Conservation (phyloP, 2,888 invertebrate genomes). For the Scelioninae gen. 1 region DNA sequence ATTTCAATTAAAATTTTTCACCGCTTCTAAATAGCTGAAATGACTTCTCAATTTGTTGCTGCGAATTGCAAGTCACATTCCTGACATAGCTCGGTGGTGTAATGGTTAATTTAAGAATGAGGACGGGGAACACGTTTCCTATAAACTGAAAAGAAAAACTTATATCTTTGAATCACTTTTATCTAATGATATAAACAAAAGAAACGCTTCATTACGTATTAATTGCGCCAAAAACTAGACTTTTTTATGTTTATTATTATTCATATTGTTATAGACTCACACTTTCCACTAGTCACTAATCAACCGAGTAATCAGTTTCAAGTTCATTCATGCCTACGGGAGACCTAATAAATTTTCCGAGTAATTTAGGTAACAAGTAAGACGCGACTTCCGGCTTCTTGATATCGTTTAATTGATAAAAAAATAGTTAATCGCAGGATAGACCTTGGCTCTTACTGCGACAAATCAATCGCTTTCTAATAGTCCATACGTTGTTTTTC, state of each 20-base stretch:
- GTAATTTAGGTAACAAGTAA: slow-evolving; percentile 14
- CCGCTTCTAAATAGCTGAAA: slow-evolving; percentile 23
- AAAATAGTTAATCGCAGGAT: slow-evolving; percentile 33
- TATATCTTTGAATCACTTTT: too few species aligned
- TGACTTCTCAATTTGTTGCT: slow-evolving; percentile 32
- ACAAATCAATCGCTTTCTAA: slow-evolving; percentile 63
- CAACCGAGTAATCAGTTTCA: slow-evolving; percentile 9
- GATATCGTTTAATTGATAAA: slow-evolving; percentile 10
- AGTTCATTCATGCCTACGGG: slow-evolving; percentile 19
- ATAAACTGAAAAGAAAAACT: slow-evolving; percentile 7
- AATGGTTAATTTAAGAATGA: slow-evolving; percentile 39
- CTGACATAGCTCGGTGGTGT: slow-evolving; percentile 18
- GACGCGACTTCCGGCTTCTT: slow-evolving; percentile 33
- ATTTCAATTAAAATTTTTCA: slow-evolving; percentile 27
- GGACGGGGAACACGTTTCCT: slow-evolving; percentile 23
- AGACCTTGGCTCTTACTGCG: slow-evolving; percentile 65
- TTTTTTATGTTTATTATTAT: too few species aligned
- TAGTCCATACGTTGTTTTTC: neutral
- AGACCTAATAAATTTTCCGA: slow-evolving; percentile 9
- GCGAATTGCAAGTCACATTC: slow-evolving; percentile 26
- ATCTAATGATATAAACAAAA: neutral
- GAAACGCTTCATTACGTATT: neutral
- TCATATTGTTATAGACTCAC: too few species aligned
- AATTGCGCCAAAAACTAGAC: too few species aligned
- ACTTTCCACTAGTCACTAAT: slow-evolving; percentile 9